Percentiles rank a stretch among this genome's conserved stretches.
Evolutionary conservation across 2,888 invertebrate genomes (phyloP).

Genomic region (Ectemnius cavifrons): DNA sequence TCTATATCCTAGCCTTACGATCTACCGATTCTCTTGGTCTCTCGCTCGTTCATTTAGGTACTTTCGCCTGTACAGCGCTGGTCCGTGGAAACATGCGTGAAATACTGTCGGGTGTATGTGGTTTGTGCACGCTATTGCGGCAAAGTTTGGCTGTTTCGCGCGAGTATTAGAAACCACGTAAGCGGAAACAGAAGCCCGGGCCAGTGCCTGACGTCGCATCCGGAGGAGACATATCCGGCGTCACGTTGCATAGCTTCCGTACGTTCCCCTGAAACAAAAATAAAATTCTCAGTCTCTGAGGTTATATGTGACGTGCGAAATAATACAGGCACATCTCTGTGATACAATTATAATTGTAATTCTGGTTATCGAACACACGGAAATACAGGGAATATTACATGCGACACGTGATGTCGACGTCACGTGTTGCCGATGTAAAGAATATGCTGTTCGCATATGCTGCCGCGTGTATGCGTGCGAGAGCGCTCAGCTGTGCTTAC

Average conservation of each 20-base stretch:
- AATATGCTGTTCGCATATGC: conserved; percentile 24
- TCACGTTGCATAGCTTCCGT: conserved; percentile 85
- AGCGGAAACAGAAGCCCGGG: conserved; percentile 65
- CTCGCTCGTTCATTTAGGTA: conserved; percentile 25
- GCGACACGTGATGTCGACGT: too few species aligned
- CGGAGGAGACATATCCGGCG: conserved; percentile 70
- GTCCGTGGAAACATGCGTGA: conserved; percentile 46
- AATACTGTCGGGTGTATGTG: conserved; percentile 51
- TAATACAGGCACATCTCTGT: neutral
- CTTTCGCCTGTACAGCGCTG: conserved; percentile 24
- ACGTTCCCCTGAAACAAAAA: conserved; percentile 79
- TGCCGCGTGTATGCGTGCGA: conserved; percentile 13
- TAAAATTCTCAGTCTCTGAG: conserved; percentile 38
- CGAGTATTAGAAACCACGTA: conserved; percentile 68
- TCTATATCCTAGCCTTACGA: conserved; percentile 37
- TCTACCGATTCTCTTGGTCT: conserved; percentile 35
- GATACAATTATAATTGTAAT: conserved; percentile 44
- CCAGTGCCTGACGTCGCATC: conserved; percentile 61
- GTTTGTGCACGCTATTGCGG: conserved; percentile 57
- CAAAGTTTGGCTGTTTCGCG: conserved; percentile 66
- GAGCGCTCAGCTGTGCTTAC: conserved; percentile 25
- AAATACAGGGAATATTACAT: neutral
- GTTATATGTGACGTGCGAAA: neutral
- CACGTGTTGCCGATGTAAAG: conserved; percentile 23
- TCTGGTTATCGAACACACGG: conserved; percentile 28